phyloP scores from a whole-genome alignment of 2,797 vertebrate genomes.

The Pseudochaenichthys georgianus region DNA sequence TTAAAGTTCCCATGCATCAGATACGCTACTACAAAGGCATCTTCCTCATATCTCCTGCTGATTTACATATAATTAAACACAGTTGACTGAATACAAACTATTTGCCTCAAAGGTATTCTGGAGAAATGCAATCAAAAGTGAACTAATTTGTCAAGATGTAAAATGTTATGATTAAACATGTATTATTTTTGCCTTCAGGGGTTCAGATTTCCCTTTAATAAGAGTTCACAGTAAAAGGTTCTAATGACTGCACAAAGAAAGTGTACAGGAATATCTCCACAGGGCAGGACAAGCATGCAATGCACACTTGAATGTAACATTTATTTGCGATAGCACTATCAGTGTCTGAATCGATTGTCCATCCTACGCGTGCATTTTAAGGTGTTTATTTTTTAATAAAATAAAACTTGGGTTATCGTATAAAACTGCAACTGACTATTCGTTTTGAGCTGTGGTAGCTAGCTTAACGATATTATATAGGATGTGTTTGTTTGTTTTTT shows the following conservation, averaged over 20 bases:
- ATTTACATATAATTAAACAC: conserved; percentile 71
- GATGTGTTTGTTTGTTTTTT: background rate
- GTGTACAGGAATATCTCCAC: conserved; percentile 5
- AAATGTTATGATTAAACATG: conserved; percentile 77
- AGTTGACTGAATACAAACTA: conserved; percentile 72
- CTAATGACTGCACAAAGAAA: conserved; percentile 27
- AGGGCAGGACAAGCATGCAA: background rate
- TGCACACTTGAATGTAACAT: background rate
- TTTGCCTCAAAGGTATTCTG: conserved; percentile 76
- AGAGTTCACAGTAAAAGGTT: conserved; percentile 47
- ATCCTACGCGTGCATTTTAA: background rate
- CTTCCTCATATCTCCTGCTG: conserved; percentile 23
- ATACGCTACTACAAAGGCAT: conserved; percentile 11
- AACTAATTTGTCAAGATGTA: conserved; percentile 74
- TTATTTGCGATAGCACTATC: background rate
- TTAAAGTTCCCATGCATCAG: conserved; percentile 2
- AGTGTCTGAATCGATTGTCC: conserved; percentile 3
- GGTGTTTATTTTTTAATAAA: conserved; percentile 2
- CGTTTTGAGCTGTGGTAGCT: background rate
- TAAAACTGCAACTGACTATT: background rate
- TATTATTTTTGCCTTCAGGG: conserved; percentile 64
- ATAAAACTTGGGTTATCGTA: background rate
- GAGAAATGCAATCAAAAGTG: conserved; percentile 82
- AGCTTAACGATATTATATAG: no score
- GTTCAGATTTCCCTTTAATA: conserved; percentile 62